Percentiles rank a stretch among this genome's conserved stretches.
Conservation (phyloP, 2,797 vertebrate genomes). For the Smutsia temminckii region DNA sequence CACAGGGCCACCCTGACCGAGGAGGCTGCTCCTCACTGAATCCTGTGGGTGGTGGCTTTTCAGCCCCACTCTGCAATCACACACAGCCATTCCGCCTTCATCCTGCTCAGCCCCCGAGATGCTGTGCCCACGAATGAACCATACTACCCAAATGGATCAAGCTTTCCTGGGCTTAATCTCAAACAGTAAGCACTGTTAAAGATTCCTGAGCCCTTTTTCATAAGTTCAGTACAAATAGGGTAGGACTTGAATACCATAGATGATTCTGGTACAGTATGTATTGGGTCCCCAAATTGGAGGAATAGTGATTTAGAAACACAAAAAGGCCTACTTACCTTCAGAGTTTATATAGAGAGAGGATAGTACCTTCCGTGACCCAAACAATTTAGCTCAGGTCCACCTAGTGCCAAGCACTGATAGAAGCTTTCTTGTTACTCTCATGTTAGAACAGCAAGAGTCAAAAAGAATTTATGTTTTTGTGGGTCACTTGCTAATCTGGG, state of each 20-base stretch:
- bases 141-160: background rate
- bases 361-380: background rate
- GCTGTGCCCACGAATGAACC: background rate
- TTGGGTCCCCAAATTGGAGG: background rate
- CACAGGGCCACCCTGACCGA: background rate
- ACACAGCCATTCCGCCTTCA: background rate
- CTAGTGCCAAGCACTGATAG: background rate
- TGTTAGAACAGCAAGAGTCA: slow-evolving; percentile 7
- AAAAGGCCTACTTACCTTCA: background rate
- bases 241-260: background rate
- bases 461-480: background rate
- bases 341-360: background rate
- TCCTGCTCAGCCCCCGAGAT: background rate
- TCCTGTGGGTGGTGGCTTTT: background rate
- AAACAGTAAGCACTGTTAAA: background rate
- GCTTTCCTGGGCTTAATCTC: slow-evolving; percentile 6
- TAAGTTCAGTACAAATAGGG: background rate
- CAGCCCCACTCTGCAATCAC: background rate
- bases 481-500: background rate
- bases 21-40: background rate
- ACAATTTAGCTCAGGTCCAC: background rate
- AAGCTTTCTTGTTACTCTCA: background rate
- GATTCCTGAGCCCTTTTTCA: background rate
- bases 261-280: background rate
- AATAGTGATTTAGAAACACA: slow-evolving; percentile 1